Base-by-base conservation (phyloP, 2,888 invertebrate genomes). In the Drosophila paranaensis region DNA sequence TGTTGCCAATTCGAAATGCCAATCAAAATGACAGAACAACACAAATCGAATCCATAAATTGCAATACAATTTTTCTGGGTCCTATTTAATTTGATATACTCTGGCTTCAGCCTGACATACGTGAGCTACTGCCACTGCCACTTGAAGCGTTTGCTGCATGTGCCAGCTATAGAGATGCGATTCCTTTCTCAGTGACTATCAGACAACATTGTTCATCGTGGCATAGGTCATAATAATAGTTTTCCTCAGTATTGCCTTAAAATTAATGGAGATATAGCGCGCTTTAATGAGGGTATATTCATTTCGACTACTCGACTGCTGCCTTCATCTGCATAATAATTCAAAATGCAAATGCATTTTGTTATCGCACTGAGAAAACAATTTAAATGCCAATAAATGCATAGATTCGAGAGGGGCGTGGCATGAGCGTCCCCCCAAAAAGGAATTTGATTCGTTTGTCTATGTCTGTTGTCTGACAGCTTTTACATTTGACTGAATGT, bases 11-110 rank as follows among this genome's bases (percentile, higher is more conserved):
- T 90, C 57, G 51, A 62, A 66, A 70, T 86, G 90, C 58, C 83
- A 84, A 90, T 84, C 83, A 90, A 88, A 54, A 69, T 82, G 87
- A 90, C 89, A 90, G 82, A 74, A 65, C 82, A 89, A 68, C 65
- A 61, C 48, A 82, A 83, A 76, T 82, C 66, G 82, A 83, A 79
- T 88, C 77, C 71, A 89, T 83, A 83, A 89, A 90, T 73, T 90
- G 88, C 82, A 82, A 63, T 72, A 60, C 13, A 60, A 61, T 58
- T 65, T 50, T 46, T 43, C 46, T 64, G 39, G 46, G 25, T 27
- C 16, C 56, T 20, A 30, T 68, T 68, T 71, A 63, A 70, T 64
- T 81, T 45, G 50, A 62, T 42, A 60, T 77, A 77, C 77, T 25
- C 65, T 81, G n/a, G 11, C n/a, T 10, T 14, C 13, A 20, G 30